A percentile compares a stretch with the other conserved stretches of the same genome.
These are phyloP conservation scores for Adelges cooleyi DNA, from an alignment of 1,140 invertebrate species.

Conservation along the genomic window DNA sequence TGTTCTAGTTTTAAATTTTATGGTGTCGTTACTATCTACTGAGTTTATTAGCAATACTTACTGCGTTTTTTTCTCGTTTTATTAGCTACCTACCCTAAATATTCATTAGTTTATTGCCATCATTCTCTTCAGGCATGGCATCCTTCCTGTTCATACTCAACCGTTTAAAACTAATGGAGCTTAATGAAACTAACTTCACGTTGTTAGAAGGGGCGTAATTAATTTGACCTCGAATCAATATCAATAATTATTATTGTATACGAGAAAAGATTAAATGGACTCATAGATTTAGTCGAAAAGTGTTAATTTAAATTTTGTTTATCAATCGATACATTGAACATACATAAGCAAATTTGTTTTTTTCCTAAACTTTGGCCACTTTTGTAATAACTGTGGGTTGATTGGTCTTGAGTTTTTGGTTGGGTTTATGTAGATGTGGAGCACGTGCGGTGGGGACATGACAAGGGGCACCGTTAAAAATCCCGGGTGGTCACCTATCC, in stretches of 20 bases:
- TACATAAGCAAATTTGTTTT: too few species aligned
- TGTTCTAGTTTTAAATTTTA: background rate
- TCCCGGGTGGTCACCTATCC: too few species aligned
- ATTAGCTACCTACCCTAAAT: constrained; percentile 2
- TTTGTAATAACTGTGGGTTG: too few species aligned
- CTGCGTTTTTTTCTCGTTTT: background rate
- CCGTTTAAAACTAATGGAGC: background rate
- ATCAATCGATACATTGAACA: too few species aligned
- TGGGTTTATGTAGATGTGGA: too few species aligned
- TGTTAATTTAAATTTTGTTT: too few species aligned
- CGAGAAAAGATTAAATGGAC: too few species aligned
- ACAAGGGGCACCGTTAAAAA: too few species aligned
- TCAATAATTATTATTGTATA: background rate
- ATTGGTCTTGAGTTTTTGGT: too few species aligned
- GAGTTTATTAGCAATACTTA: background rate
- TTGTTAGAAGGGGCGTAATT: background rate
- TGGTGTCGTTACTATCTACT: background rate
- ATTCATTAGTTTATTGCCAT: constrained; percentile 7
- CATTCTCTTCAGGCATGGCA: background rate
- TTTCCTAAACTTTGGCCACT: too few species aligned
- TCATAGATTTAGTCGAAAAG: too few species aligned
- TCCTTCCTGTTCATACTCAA: background rate
- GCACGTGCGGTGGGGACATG: too few species aligned
- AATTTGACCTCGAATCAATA: background rate
- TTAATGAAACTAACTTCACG: constrained; percentile 6